phyloP scores from a whole-genome alignment of 2,888 invertebrate genomes.

The Ennomos fuscantarius region DNA sequence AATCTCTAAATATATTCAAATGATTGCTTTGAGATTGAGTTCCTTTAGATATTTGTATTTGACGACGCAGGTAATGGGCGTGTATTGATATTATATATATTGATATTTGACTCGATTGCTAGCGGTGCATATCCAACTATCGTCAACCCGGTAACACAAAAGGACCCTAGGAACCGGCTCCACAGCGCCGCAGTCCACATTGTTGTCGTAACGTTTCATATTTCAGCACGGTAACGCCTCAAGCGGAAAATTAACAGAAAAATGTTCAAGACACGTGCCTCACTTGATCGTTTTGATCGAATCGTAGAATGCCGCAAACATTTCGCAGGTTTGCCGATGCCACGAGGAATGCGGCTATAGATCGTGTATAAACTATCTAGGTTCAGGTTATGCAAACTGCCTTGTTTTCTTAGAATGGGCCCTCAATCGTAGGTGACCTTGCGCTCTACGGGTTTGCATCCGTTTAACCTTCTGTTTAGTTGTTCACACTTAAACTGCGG shows the following conservation, averaged over 20 bases:
- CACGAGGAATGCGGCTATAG: constrained; percentile 46
- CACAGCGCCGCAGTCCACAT: constrained; percentile 24
- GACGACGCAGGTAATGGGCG: neutral
- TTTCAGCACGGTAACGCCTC: constrained; percentile 33
- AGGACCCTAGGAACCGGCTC: constrained; percentile 34
- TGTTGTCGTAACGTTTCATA: constrained; percentile 34
- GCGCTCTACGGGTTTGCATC: constrained; percentile 7
- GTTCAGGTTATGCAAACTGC: constrained; percentile 15
- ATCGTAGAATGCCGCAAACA: constrained; percentile 20
- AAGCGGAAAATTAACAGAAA: constrained; percentile 56
- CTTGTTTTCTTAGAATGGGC: constrained; percentile 17
- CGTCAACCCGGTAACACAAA: constrained; percentile 36
- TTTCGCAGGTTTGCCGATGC: constrained; percentile 29
- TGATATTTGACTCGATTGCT: neutral
- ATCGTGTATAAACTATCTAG: constrained; percentile 33
- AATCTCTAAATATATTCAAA: constrained; percentile 8
- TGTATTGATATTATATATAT: too few relatives aligned
- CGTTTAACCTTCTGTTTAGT: constrained; percentile 12
- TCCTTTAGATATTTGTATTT: neutral
- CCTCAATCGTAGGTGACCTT: constrained; percentile 29
- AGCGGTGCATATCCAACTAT: constrained; percentile 12
- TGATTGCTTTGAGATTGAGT: neutral
- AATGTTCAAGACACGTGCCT: constrained; percentile 59
- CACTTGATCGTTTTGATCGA: constrained; percentile 38
- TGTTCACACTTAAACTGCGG: constrained; percentile 1